Evolutionary conservation across 1,140 invertebrate genomes (phyloP).

Genomic region (Drosophila melanogaster): Release_6_plus_ISO1_MT NT_037436.4:13358501-13359000

Average conservation of each 20-base stretch:
- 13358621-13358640: constrained; percentile 6
- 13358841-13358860: not conserved
- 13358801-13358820: no score
- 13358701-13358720: no score
- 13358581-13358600: constrained; percentile 74
- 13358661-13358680: not conserved
- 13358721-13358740: no score
- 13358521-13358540: constrained; percentile 12
- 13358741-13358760: no score
- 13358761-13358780: not conserved
- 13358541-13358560: constrained; percentile 67
- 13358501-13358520: constrained; percentile 4
- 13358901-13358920: constrained; percentile 18
- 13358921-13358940: constrained; percentile 18
- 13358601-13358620: constrained; percentile 42
- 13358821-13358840: not conserved
- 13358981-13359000: constrained; percentile 55
- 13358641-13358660: not conserved
- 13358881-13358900: constrained; percentile 30
- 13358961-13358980: constrained; percentile 80
- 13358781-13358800: no score
- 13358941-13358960: constrained; percentile 60
- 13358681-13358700: not conserved
- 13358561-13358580: constrained; percentile 82
- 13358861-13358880: constrained; percentile 4